Percentiles rank a stretch among this genome's conserved stretches.
Evolutionary conservation across 2,888 invertebrate species (phyloP).

Genomic region (Nebria brevicollis): DNA sequence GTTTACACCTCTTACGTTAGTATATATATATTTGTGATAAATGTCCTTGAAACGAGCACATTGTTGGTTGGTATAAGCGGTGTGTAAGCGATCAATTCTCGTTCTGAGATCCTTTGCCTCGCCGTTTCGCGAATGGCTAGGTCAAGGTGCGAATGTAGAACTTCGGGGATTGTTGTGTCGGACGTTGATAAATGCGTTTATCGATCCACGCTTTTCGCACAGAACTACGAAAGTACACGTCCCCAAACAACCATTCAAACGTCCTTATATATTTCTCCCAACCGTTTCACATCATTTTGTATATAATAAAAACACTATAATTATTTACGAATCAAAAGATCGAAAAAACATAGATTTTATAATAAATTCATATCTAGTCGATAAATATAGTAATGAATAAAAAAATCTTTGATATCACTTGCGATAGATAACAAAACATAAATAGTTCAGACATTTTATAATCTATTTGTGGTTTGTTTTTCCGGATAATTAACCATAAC

Average conservation of each 20-base stretch:
- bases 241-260: constrained; percentile 3
- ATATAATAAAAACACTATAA: too few species aligned
- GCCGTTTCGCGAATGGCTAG: constrained; percentile 30
- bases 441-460: too few species aligned
- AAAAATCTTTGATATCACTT: too few species aligned
- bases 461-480: too few species aligned
- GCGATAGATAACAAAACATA: too few species aligned
- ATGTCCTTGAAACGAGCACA: neutral
- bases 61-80: neutral
- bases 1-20: neutral
- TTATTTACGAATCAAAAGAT: too few species aligned
- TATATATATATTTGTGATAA: constrained; percentile 12
- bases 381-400: too few species aligned
- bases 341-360: too few species aligned
- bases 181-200: constrained; percentile 41
- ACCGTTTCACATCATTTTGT: neutral
- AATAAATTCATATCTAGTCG: too few species aligned
- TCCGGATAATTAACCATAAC: too few species aligned
- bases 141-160: constrained; percentile 43
- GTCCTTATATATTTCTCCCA: neutral
- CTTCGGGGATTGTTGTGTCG: constrained; percentile 9
- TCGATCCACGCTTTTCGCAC: constrained; percentile 19
- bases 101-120: constrained; percentile 4
- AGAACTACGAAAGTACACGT: neutral
- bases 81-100: neutral